Base-by-base conservation (phyloP, 2,888 invertebrate species). In the Bellardia bayeri region DNA sequence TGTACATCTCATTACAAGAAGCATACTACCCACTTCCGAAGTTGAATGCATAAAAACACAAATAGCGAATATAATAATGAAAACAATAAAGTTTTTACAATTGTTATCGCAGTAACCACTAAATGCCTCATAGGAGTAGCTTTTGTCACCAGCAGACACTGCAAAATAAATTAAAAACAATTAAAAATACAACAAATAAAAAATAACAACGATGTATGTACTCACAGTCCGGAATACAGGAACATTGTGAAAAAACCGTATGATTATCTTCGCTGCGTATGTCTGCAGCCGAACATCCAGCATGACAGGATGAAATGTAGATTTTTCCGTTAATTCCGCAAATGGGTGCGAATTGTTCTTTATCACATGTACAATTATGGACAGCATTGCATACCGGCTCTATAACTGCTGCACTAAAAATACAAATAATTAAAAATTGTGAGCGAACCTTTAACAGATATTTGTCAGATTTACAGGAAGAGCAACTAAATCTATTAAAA, bases 21-120 rank as follows among this genome's bases (percentile, higher is more conserved):
- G 94, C 95, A 98, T 98, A 72, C 97, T 97, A 84, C 98, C 98
- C 71, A 98, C 98, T 93, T 98, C 98, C 49, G 97, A 97, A 78
- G 97, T 98, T 88, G 98, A 98, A 94, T 98, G 98, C 91, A 98
- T 96, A 94, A 98, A 97, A 93, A 98, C 98, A 92, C 98, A 96
- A 89, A 97, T 94, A 14, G 98, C 97, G 94, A 98, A 98, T 82
- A 98, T 94, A 92, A 95, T 93, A 94, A 97, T 96, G 94, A 98
- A 98, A 91, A 96, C 94, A 92, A 97, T 95, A 92, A 98, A 97
- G 93, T 96, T 96, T 90, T 95, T 94, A 94, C 98, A 98, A 89
- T 96, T 95, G 61, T 96, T 95, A 90, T 96, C 96, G 94, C 98
- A 98, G 94, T 96, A 96, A 86, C 98, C 98, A 89, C 95, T 95